Base-by-base conservation (phyloP, 2,888 invertebrate genomes). In the Hydraecia micacea region DNA sequence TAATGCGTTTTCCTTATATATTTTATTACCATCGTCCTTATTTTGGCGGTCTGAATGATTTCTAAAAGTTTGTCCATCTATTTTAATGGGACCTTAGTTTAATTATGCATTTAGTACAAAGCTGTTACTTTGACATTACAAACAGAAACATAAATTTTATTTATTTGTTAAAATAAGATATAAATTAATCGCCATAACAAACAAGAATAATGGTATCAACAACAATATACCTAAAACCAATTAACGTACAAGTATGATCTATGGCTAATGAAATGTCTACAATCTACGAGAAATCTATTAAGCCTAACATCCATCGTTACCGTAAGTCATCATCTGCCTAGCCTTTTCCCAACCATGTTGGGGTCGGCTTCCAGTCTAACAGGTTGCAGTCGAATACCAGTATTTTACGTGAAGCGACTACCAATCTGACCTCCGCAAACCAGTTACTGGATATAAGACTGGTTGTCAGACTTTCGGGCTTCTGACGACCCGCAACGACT, bases 251-350 rank as follows among this genome's bases (percentile, higher is more conserved):
- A 78, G 32, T 18, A 36, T 52, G 72, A 78, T 78, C 15, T 62
- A 81, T 72, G 81, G 73, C 81, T 73, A 73, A 73, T 81, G 28
- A 63, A 79, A 65, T 46, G 11, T 66, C 73, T 58, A 65, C 55
- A 52, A 42, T 81, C 69, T n/a, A 49, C 18, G 6, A 28, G 28
- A 65, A 58, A 81, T 74, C 36, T 39, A 32, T 42, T 28, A 63
- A n/a, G n/a, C 42, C 13, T 39, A 55, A 65, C 25, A 32, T 72
- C 18, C 13, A 52, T 18, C 13, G 32, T 63, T 46, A 65, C 60
- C 67, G 52, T 25, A 80, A 80, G 68, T 65, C 55, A 25, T 25
- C 25, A 25, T 25, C 49, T 9, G 25, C 52, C 25, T 9, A 9
- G 21, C 25, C 25, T 55, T 55, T 25, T 55, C 25, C 55, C 25